A percentile compares a stretch with the other conserved stretches of the same genome.
Evolutionary conservation across 2,888 invertebrate species (phyloP).

Genomic region (Cephonodes hylas): DNA sequence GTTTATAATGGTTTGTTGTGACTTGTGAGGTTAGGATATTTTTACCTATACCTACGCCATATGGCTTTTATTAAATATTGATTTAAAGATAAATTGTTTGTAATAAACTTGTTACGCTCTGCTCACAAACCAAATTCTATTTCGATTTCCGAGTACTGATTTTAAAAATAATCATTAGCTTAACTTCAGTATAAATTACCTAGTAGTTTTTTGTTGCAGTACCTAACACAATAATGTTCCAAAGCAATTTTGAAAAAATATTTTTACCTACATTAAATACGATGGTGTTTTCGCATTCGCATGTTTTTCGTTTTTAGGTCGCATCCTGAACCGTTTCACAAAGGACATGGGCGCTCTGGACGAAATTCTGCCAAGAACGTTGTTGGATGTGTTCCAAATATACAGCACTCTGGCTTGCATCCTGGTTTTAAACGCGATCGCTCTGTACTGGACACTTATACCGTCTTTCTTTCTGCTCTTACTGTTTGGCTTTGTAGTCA

Average conservation of each 20-base stretch:
- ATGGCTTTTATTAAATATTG: too few relatives aligned
- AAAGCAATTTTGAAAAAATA: not conserved
- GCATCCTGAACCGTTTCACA: conserved; percentile 89
- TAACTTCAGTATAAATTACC: too few relatives aligned
- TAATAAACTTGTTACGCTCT: too few relatives aligned
- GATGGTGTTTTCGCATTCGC: not conserved
- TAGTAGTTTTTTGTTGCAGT: too few relatives aligned
- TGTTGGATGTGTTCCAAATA: conserved; percentile 84
- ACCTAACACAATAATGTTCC: too few relatives aligned
- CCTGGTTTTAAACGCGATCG: conserved; percentile 82
- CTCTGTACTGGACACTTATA: conserved; percentile 81
- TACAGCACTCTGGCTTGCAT: conserved; percentile 77
- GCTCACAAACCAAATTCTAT: too few relatives aligned
- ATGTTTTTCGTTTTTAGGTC: conserved; percentile 63
- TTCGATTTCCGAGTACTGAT: too few relatives aligned
- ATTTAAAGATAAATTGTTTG: too few relatives aligned
- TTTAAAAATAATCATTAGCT: too few relatives aligned
- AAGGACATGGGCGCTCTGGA: conserved; percentile 93
- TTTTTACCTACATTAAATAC: conserved; percentile 15
- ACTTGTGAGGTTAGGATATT: too few relatives aligned
- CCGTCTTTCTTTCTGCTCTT: conserved; percentile 80
- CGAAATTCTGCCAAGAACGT: conserved; percentile 86
- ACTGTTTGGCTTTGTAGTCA: conserved; percentile 81
- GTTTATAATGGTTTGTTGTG: too few relatives aligned
- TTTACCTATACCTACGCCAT: too few relatives aligned